Conservation (phyloP, 2,113 vertebrate species). For the Oncorhynchus nerka region DNA sequence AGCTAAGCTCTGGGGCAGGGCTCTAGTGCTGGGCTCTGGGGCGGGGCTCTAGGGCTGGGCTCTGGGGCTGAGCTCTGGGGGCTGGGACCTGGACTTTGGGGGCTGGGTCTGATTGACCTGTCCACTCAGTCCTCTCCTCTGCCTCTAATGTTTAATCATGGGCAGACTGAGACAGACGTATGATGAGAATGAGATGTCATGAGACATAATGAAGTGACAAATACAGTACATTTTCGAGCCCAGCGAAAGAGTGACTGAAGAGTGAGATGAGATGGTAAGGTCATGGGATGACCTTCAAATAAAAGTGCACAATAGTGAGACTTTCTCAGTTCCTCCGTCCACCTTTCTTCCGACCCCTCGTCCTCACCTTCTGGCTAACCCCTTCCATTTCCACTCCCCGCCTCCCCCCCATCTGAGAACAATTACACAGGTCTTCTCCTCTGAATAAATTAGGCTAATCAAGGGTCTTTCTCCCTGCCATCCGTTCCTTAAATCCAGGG, state of each 20-base stretch:
- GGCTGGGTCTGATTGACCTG: not conserved
- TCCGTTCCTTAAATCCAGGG: not conserved
- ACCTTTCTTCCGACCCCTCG: not conserved
- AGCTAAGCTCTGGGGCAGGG: not conserved
- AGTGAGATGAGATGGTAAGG: too few species aligned
- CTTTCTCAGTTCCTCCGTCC: too few species aligned
- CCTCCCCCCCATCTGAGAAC: conserved; percentile 28
- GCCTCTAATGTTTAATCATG: not conserved
- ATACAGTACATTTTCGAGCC: too few species aligned
- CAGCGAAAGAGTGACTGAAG: too few species aligned
- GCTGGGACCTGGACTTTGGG: not conserved
- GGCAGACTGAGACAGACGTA: too few species aligned
- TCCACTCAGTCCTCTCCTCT: not conserved
- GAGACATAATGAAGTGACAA: too few species aligned
- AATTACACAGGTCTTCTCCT: conserved; percentile 15
- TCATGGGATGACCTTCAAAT: too few species aligned
- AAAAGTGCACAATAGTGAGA: not conserved
- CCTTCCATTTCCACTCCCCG: not conserved
- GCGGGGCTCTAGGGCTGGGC: not conserved
- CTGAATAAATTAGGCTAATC: conserved; percentile 31
- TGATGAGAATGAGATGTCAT: too few species aligned
- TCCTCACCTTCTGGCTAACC: not conserved
- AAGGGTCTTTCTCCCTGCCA: conserved; percentile 13
- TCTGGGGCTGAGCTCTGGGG: too few species aligned
- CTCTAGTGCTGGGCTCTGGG: not conserved